A percentile compares a stretch with the other conserved stretches of the same genome.
These are phyloP conservation scores for Caenorhabditis sinica DNA, from an alignment of 2,888 invertebrate genomes.

Conservation along the genomic window DNA sequence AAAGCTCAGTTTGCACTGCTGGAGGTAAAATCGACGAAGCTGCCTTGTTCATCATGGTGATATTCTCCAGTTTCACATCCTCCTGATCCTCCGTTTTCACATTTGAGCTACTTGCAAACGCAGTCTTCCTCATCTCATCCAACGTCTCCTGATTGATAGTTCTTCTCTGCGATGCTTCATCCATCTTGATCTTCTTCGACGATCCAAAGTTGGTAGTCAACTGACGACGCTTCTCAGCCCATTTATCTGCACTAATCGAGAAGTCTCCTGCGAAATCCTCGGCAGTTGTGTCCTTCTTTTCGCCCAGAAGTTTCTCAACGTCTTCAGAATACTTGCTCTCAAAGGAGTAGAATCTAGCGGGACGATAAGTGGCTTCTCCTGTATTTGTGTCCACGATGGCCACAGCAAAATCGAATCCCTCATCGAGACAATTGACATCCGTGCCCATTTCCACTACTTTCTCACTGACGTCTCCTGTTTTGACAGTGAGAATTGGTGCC, in stretches of 20 bases:
- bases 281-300: neutral
- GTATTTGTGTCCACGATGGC: slow-evolving; percentile 68
- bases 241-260: slow-evolving; percentile 55
- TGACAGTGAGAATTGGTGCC: slow-evolving; percentile 59
- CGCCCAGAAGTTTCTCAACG: slow-evolving; percentile 36
- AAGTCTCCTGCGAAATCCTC: slow-evolving; percentile 43
- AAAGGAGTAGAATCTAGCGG: slow-evolving; percentile 56
- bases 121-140: slow-evolving; percentile 73
- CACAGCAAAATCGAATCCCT: slow-evolving; percentile 74
- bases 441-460: slow-evolving; percentile 69
- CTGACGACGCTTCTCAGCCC: slow-evolving; percentile 66
- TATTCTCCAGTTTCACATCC: slow-evolving; percentile 65
- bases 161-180: slow-evolving; percentile 68
- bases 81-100: slow-evolving; percentile 43
- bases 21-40: slow-evolving; percentile 67
- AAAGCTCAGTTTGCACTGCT: slow-evolving; percentile 61
- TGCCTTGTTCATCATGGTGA: slow-evolving; percentile 68
- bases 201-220: slow-evolving; percentile 71
- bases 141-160: slow-evolving; percentile 72
- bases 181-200: slow-evolving; percentile 72
- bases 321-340: slow-evolving; percentile 60
- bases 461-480: slow-evolving; percentile 47
- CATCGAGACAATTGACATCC: slow-evolving; percentile 63
- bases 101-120: slow-evolving; percentile 70
- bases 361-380: slow-evolving; percentile 43